A percentile compares a stretch with the other conserved stretches of the same genome.
phyloP scores from a whole-genome alignment of 2,888 invertebrate genomes.

The Dicranocentrus wangi region DNA sequence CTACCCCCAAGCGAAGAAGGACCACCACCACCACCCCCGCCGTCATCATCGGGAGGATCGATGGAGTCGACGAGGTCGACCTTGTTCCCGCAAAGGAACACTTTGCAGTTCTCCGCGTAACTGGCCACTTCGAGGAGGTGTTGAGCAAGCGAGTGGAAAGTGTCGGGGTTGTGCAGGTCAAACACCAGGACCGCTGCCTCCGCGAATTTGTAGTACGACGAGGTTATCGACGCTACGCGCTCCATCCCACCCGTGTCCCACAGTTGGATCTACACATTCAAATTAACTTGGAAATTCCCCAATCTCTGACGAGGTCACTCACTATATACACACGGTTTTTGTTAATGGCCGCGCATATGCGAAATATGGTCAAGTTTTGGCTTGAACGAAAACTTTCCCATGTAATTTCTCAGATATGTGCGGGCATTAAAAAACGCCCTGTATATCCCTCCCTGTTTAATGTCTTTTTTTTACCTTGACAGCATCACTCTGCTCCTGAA shows the following conservation, averaged over 20 bases:
- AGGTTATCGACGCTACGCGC: slow-evolving; percentile 93
- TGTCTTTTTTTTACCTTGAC: slow-evolving; percentile 60
- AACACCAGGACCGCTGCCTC: slow-evolving; percentile 95
- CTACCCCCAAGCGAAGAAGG: not conserved
- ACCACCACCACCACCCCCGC: not conserved
- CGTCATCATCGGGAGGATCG: slow-evolving; percentile 8
- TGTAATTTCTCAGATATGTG: too few species aligned
- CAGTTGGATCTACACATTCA: slow-evolving; percentile 83
- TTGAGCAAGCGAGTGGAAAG: slow-evolving; percentile 92
- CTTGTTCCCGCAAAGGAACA: slow-evolving; percentile 95
- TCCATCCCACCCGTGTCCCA: slow-evolving; percentile 99
- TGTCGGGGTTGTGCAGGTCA: slow-evolving; percentile 90
- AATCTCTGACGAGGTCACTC: too few species aligned
- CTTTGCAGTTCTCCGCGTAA: slow-evolving; percentile 95
- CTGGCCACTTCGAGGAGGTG: slow-evolving; percentile 94
- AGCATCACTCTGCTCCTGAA: slow-evolving; percentile 77
- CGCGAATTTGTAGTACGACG: slow-evolving; percentile 95
- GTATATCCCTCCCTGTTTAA: too few species aligned
- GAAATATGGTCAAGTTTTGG: too few species aligned
- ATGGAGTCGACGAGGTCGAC: slow-evolving; percentile 86
- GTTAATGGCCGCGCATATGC: too few species aligned
- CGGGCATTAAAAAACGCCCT: too few species aligned
- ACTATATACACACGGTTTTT: too few species aligned
- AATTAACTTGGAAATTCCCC: too few species aligned
- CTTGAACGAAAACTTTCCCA: too few species aligned